Percentiles rank a stretch among this genome's conserved stretches.
These are phyloP conservation scores for Hetaerina titia DNA, from an alignment of 2,888 invertebrate species.

Conservation along the genomic window DNA sequence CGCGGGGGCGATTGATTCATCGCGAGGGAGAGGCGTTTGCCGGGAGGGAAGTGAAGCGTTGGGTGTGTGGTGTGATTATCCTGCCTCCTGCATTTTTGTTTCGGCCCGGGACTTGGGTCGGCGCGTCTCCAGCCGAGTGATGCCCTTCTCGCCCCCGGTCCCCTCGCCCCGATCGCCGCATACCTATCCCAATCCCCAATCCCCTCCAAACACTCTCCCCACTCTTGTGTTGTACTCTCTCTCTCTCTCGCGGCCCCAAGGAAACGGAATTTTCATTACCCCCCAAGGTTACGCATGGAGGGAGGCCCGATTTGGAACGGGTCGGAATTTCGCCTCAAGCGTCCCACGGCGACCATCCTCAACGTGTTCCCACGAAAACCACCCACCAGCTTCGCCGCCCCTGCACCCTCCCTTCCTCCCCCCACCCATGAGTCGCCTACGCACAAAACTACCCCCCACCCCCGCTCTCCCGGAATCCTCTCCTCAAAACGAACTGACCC, in stretches of 20 bases:
- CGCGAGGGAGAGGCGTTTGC: no score
- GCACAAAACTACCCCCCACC: neutral
- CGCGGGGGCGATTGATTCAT: no score
- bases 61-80: no score
- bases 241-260: neutral
- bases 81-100: neutral
- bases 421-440: neutral
- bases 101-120: neutral
- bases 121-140: neutral
- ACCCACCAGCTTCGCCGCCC: no score
- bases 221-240: neutral
- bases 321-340: neutral
- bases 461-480: neutral
- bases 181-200: neutral
- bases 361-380: no score
- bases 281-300: constrained; percentile 4
- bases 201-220: neutral
- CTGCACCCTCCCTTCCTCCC: no score
- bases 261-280: constrained; percentile 34
- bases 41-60: no score
- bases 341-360: no score
- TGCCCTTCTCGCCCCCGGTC: neutral
- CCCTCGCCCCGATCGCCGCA: neutral
- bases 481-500: neutral
- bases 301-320: neutral